Evolutionary conservation across 2,797 vertebrate genomes (phyloP).

Genomic region (Cygnus olor): DNA sequence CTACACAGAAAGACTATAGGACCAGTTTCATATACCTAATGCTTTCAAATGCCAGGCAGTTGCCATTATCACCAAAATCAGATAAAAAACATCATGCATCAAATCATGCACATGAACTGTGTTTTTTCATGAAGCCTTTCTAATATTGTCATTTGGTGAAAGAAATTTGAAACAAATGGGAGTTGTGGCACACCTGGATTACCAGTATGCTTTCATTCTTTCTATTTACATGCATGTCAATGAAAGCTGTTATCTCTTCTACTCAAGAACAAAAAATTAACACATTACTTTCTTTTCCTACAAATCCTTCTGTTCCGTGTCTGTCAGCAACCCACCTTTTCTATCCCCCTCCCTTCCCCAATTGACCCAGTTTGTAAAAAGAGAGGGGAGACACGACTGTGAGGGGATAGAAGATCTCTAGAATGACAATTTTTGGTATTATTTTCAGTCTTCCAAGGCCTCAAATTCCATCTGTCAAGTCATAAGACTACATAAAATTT

Average conservation of each 20-base stretch:
- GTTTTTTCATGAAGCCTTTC: neutral
- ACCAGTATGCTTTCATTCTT: neutral
- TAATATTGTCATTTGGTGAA: neutral
- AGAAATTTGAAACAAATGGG: neutral
- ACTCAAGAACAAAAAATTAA: neutral
- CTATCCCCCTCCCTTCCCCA: neutral
- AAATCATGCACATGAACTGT: neutral
- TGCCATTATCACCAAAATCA: neutral
- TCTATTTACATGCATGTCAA: neutral
- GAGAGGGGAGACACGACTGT: neutral
- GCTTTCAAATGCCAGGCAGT: neutral
- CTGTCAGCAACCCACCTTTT: neutral
- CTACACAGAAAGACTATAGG: neutral
- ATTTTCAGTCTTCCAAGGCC: neutral
- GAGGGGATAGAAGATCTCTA: accelerated
- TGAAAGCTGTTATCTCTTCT: neutral
- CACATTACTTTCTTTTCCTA: neutral
- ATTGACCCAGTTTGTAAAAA: neutral
- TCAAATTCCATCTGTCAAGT: neutral
- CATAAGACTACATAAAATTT: accelerated
- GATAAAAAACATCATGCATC: neutral
- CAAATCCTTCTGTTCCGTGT: neutral
- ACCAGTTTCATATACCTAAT: neutral
- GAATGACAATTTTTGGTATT: accelerated
- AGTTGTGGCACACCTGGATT: neutral